phyloP scores from a whole-genome alignment of 2,888 invertebrate genomes.

The Hoplodrina ambigua region DNA sequence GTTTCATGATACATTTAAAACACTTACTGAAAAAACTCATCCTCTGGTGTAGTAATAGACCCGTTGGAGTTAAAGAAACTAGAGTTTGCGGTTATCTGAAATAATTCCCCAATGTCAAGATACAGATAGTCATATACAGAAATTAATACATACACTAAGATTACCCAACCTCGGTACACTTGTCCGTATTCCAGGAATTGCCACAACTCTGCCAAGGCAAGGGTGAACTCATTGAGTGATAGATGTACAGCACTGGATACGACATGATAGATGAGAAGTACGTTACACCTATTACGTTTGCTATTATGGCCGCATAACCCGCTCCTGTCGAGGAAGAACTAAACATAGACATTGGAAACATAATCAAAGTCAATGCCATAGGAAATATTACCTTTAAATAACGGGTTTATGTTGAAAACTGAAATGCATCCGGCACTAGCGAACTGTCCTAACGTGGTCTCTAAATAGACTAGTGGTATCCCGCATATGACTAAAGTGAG shows the following conservation, averaged over 20 bases:
- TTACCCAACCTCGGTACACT: slow-evolving; percentile 91
- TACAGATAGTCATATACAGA: slow-evolving; percentile 26
- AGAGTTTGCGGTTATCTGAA: slow-evolving; percentile 84
- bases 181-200: slow-evolving; percentile 95
- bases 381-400: slow-evolving; percentile 94
- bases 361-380: slow-evolving; percentile 35
- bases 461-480: slow-evolving; percentile 96
- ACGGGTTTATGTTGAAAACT: slow-evolving; percentile 94
- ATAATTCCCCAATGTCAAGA: slow-evolving; percentile 24
- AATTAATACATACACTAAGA: slow-evolving; percentile 54
- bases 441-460: slow-evolving; percentile 96
- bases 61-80: slow-evolving; percentile 76
- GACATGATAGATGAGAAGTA: slow-evolving; percentile 97
- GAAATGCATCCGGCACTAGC: slow-evolving; percentile 95
- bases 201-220: slow-evolving; percentile 95
- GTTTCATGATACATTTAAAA: not conserved
- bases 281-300: slow-evolving; percentile 94
- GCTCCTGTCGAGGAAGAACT: slow-evolving; percentile 91
- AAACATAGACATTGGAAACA: slow-evolving; percentile 43
- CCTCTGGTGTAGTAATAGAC: slow-evolving; percentile 92
- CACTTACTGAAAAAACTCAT: slow-evolving; percentile 96
- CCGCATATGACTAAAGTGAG: slow-evolving; percentile 95
- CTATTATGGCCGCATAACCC: slow-evolving; percentile 95
- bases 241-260: slow-evolving; percentile 95
- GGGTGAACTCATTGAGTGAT: slow-evolving; percentile 91